Conservation (phyloP, 2,888 invertebrate genomes). For the Diarsia rubi region DNA sequence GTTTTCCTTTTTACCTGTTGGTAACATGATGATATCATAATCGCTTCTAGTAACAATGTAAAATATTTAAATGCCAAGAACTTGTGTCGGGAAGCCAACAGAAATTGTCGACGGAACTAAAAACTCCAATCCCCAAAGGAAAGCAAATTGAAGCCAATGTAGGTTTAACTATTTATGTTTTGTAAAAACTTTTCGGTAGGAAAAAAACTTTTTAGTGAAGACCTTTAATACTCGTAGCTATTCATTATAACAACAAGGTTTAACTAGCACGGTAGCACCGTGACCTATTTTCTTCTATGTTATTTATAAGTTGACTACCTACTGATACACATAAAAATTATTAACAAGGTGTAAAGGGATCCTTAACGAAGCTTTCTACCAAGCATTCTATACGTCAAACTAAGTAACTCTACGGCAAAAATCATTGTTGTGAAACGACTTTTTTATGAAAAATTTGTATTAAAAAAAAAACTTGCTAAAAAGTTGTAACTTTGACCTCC, state of each 20-base stretch:
- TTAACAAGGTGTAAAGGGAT: too few relatives aligned
- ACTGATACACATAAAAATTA: background rate
- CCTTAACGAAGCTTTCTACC: too few relatives aligned
- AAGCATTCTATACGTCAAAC: too few relatives aligned
- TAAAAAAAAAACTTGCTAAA: too few relatives aligned
- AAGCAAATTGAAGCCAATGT: background rate
- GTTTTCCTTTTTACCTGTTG: background rate
- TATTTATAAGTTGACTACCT: conserved; percentile 2
- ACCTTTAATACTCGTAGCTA: background rate
- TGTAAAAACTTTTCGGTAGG: background rate
- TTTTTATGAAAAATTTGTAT: too few relatives aligned
- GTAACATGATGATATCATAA: background rate
- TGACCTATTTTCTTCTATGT: conserved; percentile 15
- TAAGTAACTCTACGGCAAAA: too few relatives aligned
- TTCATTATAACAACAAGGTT: conserved; percentile 4
- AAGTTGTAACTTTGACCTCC: too few relatives aligned
- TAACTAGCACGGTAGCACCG: conserved; percentile 6
- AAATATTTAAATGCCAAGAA: background rate
- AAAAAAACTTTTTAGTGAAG: background rate
- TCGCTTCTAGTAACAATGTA: background rate
- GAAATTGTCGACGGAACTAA: too few relatives aligned
- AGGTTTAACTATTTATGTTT: background rate
- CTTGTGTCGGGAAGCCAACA: too few relatives aligned
- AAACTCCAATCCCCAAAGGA: background rate
- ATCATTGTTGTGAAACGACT: too few relatives aligned